Evolutionary conservation across 2,888 invertebrate species (phyloP).

Genomic region (Xanthorhoe designata): DNA sequence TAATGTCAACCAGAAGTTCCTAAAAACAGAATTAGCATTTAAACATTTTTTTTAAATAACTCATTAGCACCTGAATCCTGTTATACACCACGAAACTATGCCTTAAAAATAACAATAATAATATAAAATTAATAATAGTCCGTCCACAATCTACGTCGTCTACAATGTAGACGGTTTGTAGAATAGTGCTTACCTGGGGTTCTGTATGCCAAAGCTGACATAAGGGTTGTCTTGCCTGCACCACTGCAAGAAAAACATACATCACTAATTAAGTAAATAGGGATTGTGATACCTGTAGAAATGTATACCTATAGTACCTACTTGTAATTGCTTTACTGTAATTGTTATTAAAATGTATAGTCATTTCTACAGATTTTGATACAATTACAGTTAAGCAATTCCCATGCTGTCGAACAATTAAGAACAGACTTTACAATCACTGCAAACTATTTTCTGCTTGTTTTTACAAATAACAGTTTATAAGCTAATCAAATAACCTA

Average conservation of each 20-base stretch:
- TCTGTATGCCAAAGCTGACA: conserved; percentile 93
- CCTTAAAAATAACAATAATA: neutral
- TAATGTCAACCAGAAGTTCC: neutral
- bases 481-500: too few species aligned
- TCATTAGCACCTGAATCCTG: neutral
- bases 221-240: conserved; percentile 95
- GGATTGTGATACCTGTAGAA: too few species aligned
- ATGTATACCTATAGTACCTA: too few species aligned
- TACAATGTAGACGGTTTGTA: neutral
- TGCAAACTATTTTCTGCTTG: too few species aligned
- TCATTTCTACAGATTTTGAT: too few species aligned
- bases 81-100: neutral
- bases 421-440: too few species aligned
- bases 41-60: neutral
- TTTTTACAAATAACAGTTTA: too few species aligned
- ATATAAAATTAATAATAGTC: neutral
- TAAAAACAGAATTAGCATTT: neutral
- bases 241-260: conserved; percentile 86
- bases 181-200: conserved; percentile 86
- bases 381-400: too few species aligned
- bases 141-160: too few species aligned
- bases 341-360: too few species aligned
- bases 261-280: neutral
- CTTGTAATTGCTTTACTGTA: too few species aligned
- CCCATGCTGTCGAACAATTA: too few species aligned